A percentile compares a stretch with the other conserved stretches of the same genome.
Conservation (phyloP, 2,888 invertebrate species). For the Scrobipalpa costella region DNA sequence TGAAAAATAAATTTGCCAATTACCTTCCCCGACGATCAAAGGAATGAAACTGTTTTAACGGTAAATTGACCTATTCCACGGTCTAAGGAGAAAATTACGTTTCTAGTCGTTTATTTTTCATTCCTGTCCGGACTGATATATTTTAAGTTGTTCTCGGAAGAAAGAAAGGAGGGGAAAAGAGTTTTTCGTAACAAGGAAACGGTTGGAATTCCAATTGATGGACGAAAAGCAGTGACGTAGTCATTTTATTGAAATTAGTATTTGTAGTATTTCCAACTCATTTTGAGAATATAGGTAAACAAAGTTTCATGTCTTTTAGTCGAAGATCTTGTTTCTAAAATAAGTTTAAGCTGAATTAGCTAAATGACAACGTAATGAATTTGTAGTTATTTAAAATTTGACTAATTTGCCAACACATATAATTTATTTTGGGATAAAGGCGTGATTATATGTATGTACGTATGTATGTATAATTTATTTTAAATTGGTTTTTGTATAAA, state of each 20-base stretch:
- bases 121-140: constrained; percentile 11
- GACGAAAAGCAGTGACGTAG: neutral
- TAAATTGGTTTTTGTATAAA: too few species aligned
- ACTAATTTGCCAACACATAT: too few species aligned
- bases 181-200: neutral
- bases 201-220: neutral
- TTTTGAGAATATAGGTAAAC: too few species aligned
- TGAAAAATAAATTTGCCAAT: constrained; percentile 20
- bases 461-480: too few species aligned
- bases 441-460: too few species aligned
- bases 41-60: constrained; percentile 21
- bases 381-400: too few species aligned
- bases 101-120: constrained; percentile 22
- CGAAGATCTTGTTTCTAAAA: too few species aligned
- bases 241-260: neutral
- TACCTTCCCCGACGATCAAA: constrained; percentile 19
- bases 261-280: too few species aligned
- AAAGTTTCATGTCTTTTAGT: too few species aligned
- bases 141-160: constrained; percentile 14
- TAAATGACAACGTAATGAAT: too few species aligned
- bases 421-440: too few species aligned
- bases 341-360: too few species aligned
- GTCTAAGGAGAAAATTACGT: constrained; percentile 21
- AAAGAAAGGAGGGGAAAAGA: neutral
- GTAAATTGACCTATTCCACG: constrained; percentile 22